A percentile compares a stretch with the other conserved stretches of the same genome.
Conservation (phyloP, 2,797 vertebrate genomes). For the Pseudotriccus pelzelni region DNA sequence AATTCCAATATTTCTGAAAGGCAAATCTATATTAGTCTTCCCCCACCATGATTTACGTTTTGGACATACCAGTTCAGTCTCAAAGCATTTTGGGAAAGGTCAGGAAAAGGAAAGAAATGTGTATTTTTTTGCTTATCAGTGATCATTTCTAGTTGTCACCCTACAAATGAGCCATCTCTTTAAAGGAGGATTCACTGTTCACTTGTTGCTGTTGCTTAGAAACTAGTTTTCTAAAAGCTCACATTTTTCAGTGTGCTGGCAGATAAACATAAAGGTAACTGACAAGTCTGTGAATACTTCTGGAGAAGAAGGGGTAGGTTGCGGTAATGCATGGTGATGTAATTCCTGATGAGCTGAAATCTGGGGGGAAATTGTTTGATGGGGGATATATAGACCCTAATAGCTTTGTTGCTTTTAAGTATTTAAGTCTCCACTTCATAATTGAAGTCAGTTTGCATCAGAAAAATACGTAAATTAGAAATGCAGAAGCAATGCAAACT, state of each 20-base stretch:
- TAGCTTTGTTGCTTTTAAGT: background rate
- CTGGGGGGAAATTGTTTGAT: too few species aligned
- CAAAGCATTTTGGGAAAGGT: background rate
- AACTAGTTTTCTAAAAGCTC: background rate
- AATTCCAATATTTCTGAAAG: background rate
- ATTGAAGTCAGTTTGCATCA: background rate
- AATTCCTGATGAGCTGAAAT: background rate
- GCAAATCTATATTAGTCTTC: background rate
- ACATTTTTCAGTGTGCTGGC: background rate
- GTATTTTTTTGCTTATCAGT: background rate
- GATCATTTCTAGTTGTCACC: background rate
- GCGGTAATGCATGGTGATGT: background rate
- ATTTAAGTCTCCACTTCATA: background rate
- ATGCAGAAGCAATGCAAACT: background rate
- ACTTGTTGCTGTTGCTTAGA: background rate
- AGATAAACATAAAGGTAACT: background rate
- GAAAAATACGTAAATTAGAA: background rate
- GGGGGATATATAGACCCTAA: background rate
- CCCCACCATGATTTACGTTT: background rate
- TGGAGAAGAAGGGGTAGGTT: background rate
- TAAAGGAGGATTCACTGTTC: background rate
- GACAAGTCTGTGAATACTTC: background rate
- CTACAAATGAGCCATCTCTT: background rate
- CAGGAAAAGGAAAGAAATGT: background rate
- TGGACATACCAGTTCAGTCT: background rate